These are phyloP conservation scores for Rhagium mordax DNA, from an alignment of 2,888 invertebrate species.

Conservation along the genomic window DNA sequence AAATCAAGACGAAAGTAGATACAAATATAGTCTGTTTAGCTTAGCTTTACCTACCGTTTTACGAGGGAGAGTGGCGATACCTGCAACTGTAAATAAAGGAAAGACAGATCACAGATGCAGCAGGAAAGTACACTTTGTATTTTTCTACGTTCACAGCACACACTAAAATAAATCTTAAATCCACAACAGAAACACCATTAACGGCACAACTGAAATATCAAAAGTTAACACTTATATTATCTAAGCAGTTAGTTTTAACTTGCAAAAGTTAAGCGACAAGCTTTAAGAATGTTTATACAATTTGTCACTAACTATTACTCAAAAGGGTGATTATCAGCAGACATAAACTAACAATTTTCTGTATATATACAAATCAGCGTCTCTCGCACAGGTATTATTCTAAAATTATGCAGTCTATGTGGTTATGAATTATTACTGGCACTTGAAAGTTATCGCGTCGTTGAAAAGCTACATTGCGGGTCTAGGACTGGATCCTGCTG, in stretches of 20 bases:
- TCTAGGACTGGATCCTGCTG: slow-evolving; percentile 22
- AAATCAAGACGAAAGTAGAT: slow-evolving; percentile 30
- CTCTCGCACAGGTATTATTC: slow-evolving; percentile 4
- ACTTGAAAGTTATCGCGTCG: neutral
- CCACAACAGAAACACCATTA: slow-evolving; percentile 7
- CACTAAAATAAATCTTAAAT: slow-evolving; percentile 21
- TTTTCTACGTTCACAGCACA: slow-evolving; percentile 28
- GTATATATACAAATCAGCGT: neutral
- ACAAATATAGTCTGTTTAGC: slow-evolving; percentile 27
- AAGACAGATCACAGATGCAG: slow-evolving; percentile 35
- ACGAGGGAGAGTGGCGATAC: slow-evolving; percentile 19
- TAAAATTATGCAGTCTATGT: neutral
- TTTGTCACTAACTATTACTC: slow-evolving; percentile 5
- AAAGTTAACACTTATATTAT: neutral
- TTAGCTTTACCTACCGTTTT: slow-evolving; percentile 32
- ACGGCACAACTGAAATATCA: neutral
- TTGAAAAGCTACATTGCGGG: slow-evolving; percentile 16
- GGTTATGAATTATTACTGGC: slow-evolving; percentile 25
- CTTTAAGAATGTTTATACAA: neutral
- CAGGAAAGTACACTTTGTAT: slow-evolving; percentile 28
- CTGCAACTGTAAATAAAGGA: slow-evolving; percentile 32
- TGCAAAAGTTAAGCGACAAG: neutral
- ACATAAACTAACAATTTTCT: neutral
- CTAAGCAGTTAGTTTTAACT: neutral
- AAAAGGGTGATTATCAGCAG: neutral